These are phyloP conservation scores for Lagria hirta DNA, from an alignment of 2,888 invertebrate genomes.

Conservation along the genomic window DNA sequence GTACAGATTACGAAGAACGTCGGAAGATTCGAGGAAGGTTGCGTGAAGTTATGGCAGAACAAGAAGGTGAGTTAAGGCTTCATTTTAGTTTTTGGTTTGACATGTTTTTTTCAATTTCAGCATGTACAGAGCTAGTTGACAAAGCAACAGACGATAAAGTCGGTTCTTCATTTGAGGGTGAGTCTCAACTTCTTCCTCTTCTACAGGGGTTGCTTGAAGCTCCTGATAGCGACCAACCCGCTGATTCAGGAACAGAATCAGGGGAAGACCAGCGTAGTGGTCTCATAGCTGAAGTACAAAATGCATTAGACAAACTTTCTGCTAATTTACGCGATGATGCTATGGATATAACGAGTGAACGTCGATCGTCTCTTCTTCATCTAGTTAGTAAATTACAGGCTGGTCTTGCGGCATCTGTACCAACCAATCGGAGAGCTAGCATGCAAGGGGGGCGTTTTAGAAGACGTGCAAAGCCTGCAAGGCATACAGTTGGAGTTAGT, in stretches of 20 bases:
- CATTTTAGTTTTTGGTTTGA: conserved; percentile 1
- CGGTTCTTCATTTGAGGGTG: conserved; percentile 61
- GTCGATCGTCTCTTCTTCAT: conserved; percentile 73
- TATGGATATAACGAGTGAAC: conserved; percentile 61
- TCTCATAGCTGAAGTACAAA: conserved; percentile 58
- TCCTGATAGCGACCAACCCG: conserved; percentile 52
- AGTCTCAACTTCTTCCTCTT: conserved; percentile 71
- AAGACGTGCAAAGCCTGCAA: conserved; percentile 63
- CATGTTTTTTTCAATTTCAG: conserved; percentile 46
- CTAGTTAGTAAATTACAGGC: conserved; percentile 72
- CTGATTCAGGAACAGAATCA: conserved; percentile 69
- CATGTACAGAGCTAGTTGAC: conserved; percentile 58
- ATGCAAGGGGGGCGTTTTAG: conserved; percentile 55
- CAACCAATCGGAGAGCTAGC: conserved; percentile 45
- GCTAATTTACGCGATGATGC: conserved; percentile 53
- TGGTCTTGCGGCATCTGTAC: conserved; percentile 50
- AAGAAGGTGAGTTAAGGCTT: conserved; percentile 67
- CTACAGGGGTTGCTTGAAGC: conserved; percentile 66
- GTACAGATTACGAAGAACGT: conserved; percentile 85
- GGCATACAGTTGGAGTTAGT: conserved; percentile 84
- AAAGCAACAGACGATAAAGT: conserved; percentile 53
- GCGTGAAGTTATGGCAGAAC: conserved; percentile 81
- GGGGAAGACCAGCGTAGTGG: conserved; percentile 68
- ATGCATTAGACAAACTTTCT: conserved; percentile 48
- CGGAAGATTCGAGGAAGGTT: conserved; percentile 78